Conservation (phyloP, 1,140 invertebrate genomes). For the Acyrthosiphon pisum region DNA sequence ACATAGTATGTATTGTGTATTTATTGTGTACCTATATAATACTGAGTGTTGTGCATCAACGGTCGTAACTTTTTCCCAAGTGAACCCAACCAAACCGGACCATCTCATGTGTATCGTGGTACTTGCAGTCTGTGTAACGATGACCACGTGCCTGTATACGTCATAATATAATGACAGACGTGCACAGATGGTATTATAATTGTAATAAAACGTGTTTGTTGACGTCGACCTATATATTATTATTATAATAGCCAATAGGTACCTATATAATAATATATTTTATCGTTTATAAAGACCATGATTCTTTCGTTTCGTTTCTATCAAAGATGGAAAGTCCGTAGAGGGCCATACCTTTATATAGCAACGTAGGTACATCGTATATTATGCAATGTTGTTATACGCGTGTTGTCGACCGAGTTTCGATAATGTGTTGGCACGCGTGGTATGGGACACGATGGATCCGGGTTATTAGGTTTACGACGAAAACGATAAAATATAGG, state of each 20-base stretch:
- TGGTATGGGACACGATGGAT: neutral
- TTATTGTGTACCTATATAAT: too few species aligned
- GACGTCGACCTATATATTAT: neutral
- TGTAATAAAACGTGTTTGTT: neutral
- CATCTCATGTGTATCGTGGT: neutral
- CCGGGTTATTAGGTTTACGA: neutral
- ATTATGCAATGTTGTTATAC: neutral
- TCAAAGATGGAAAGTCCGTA: neutral
- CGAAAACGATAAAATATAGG: constrained; percentile 8
- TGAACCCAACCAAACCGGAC: neutral
- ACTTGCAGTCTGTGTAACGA: neutral
- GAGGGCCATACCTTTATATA: neutral
- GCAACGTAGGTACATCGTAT: too few species aligned
- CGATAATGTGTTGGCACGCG: neutral
- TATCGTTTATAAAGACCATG: neutral
- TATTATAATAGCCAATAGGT: too few species aligned
- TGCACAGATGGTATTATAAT: neutral
- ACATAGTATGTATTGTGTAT: too few species aligned
- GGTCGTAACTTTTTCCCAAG: neutral
- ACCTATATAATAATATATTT: neutral
- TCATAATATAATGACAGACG: neutral
- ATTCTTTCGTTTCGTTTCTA: neutral
- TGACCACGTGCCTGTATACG: neutral
- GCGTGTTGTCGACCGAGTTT: neutral
- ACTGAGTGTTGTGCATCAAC: neutral